phyloP scores from a whole-genome alignment of 1,140 invertebrate genomes.

The Stenopsyche tienmushanensis region DNA sequence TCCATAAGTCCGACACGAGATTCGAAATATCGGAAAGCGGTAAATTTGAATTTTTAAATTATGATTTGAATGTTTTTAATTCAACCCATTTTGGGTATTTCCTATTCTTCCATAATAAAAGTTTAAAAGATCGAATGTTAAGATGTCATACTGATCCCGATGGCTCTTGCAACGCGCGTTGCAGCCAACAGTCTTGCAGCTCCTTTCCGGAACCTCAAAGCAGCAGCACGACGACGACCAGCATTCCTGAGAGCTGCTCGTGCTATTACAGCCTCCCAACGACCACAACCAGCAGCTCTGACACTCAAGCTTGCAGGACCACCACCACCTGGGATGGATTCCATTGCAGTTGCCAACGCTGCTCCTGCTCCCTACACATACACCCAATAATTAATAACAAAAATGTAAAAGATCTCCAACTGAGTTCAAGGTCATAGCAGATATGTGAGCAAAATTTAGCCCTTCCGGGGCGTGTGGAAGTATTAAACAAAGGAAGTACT shows the following conservation, averaged over 20 bases:
- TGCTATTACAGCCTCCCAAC: slow-evolving; percentile 32
- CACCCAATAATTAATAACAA: not conserved
- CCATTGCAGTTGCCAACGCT: slow-evolving; percentile 30
- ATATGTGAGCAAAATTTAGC: too few relatives aligned
- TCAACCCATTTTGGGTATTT: too few relatives aligned
- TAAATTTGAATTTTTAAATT: too few relatives aligned
- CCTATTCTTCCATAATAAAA: too few relatives aligned
- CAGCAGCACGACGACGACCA: slow-evolving; percentile 22
- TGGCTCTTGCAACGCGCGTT: slow-evolving; percentile 32
- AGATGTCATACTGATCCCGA: slow-evolving; percentile 28
- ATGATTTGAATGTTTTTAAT: too few relatives aligned
- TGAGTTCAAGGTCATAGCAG: too few relatives aligned
- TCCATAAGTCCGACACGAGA: too few relatives aligned
- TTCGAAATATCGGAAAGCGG: too few relatives aligned
- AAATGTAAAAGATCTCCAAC: too few relatives aligned
- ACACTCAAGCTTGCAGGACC: slow-evolving; percentile 32
- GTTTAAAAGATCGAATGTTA: not conserved
- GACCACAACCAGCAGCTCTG: slow-evolving; percentile 26
- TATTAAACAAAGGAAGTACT: too few relatives aligned
- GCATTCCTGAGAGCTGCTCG: slow-evolving; percentile 31
- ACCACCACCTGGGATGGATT: slow-evolving; percentile 23
- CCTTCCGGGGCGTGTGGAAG: too few relatives aligned
- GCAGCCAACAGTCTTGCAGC: slow-evolving; percentile 32
- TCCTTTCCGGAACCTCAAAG: slow-evolving; percentile 28
- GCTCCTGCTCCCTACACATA: slow-evolving; percentile 29